Base-by-base conservation (phyloP, 2,888 invertebrate genomes). In the Tipula confusa region DNA sequence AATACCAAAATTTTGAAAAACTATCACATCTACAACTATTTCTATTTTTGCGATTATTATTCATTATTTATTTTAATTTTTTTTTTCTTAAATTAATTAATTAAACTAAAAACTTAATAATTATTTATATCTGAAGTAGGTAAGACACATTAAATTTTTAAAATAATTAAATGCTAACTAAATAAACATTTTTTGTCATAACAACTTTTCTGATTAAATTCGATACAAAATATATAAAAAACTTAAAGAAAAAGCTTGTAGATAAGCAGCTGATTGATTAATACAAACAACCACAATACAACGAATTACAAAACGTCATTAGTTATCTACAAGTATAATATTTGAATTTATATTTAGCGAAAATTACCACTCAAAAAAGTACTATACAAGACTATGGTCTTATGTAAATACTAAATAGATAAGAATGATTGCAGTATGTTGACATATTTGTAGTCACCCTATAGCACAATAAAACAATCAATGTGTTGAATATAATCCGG, bases 201-300 rank as follows among this genome's bases (percentile, higher is more conserved):
- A 18, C 31, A 31, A 31, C 6, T 48, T 48, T 2, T 64, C 2
- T 64, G 80, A 29, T 80, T 29, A 29, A 29, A 29, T 80, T 80
- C 80, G 80, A 80, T 80, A 80, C 18, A 24, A 33, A 1, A 1
- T 9, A 38, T 13, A 9, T 11, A 64, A 24, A 64, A 64, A 64
- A 24, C 11, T 64, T 64, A 11, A 80, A 80, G 79, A 29, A 80
- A 80, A 80, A 80, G 15, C 80, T 80, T 29, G 29, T 80, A 80
- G 80, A 80, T 80, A 80, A 80, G 80, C 80, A 80, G 80, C 31
- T 80, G 80, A 80, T 80, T 80, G 80, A 80, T 80, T 29, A 80
- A 80, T 15, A 80, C 29, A 79, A 79, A 80, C 80, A 31, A 29
- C 29, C 18, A 64, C 3, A 64, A 9, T 24, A 9, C 7, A 64